phyloP scores from a whole-genome alignment of 2,113 vertebrate species.

The Halichoerus grypus region DNA sequence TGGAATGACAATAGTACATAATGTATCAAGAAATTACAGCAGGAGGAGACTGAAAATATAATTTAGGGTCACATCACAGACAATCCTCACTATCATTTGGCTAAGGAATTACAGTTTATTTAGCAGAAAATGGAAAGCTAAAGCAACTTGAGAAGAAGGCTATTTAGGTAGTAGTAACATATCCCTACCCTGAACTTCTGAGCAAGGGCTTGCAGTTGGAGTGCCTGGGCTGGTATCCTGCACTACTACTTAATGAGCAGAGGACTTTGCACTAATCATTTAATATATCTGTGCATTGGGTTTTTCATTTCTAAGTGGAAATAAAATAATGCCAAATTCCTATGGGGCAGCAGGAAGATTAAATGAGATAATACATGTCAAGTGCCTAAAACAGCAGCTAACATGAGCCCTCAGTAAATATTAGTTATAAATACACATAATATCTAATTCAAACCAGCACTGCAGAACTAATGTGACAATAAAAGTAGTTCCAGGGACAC shows the following conservation, averaged over 20 bases:
- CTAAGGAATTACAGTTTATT: conserved; percentile 38
- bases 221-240: not conserved
- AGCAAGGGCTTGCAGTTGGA: not conserved
- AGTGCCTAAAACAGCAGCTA: conserved; percentile 10
- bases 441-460: not conserved
- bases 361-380: conserved; percentile 16
- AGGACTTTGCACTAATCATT: not conserved
- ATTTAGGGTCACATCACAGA: not conserved
- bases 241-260: not conserved
- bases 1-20: not conserved
- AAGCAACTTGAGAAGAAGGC: not conserved
- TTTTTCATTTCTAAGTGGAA: not conserved
- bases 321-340: conserved; percentile 18
- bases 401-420: not conserved
- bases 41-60: not conserved
- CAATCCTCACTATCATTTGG: not conserved
- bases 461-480: conserved; percentile 11
- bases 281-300: not conserved
- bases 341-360: conserved; percentile 9
- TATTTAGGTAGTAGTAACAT: not conserved
- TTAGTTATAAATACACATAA: conserved; percentile 14
- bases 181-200: not conserved
- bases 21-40: not conserved
- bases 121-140: conserved; percentile 35
- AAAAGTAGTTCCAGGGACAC: conserved; percentile 34